Base-by-base conservation (phyloP, 2,797 vertebrate species). In the Gymnothorax reevesii region DNA sequence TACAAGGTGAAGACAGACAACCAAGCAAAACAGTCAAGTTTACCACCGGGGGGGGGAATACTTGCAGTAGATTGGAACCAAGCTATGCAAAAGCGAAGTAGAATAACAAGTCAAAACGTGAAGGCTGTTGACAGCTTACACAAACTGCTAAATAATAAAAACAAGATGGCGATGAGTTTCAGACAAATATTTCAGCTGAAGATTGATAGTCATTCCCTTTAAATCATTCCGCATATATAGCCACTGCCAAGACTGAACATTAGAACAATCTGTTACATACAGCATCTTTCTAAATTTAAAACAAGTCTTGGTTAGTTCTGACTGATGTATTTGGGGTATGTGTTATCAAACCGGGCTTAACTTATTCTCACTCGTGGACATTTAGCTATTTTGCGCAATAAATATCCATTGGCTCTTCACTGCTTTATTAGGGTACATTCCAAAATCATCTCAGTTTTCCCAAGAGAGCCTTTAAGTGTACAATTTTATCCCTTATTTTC, bases 291-390 rank as follows among this genome's bases (percentile, higher is more conserved):
- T 20, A 2, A 22, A 54, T 22, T 80, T 80, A 55, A 8, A 80
- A 9, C 77, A n/a, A 20, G 49, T 8, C 22, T 55, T 25, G 52
- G 52, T 12, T 80, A 54, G 17, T 80, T 54, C 9, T 80, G 33
- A 80, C 33, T 42, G 33, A 42, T 2, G 33, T 42, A 71, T 66
- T 52, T 86, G 86, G 54, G 83, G 69, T 83, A 17, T 80, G 49
- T 55, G 10, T n/a, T 33, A 80, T 57, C 82, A 62, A 12, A 20
- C 9, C 66, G 33, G 20, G 20, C 55, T 15, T 25, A 25, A 25
- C 17, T 83, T 59, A 25, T 7, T 7, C 33, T 60, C 57, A 75
- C 17, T 52, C 20, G 75, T 60, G 33, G 25, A 54, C 55, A 59
- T 20, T 66, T 60, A 27, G 52, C 15, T 12, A 59, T 73, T 73